Evolutionary conservation across 2,797 vertebrate species (phyloP).

Genomic region (Gymnodraco acuticeps): DNA sequence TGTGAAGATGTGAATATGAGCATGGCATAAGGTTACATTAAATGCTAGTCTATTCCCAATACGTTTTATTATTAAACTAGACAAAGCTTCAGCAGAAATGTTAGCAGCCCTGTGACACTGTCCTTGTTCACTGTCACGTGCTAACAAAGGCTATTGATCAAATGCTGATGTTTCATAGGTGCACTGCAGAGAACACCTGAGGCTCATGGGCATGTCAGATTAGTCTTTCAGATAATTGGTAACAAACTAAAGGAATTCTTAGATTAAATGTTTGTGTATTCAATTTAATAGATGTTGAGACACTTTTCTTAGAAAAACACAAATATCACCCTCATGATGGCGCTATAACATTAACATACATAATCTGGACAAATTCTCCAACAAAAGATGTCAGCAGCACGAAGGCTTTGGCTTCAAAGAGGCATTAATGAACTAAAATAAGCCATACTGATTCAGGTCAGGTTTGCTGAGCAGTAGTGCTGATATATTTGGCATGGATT

Average conservation of each 20-base stretch:
- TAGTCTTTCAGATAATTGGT: not conserved
- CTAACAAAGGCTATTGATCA: not conserved
- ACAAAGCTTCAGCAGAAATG: not conserved
- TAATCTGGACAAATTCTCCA: not conserved
- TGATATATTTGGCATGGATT: slow-evolving; percentile 39
- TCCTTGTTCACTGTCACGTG: not conserved
- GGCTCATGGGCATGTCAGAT: not conserved
- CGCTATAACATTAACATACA: not conserved
- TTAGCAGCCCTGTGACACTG: not conserved
- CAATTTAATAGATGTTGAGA: slow-evolving; percentile 7
- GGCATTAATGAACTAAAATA: slow-evolving; percentile 25
- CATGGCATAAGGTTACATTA: not conserved
- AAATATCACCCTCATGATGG: not conserved
- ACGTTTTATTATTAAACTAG: slow-evolving; percentile 12
- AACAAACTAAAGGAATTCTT: not conserved
- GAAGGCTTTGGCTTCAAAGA: slow-evolving; percentile 23
- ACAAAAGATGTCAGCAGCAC: slow-evolving; percentile 16
- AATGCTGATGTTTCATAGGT: not conserved
- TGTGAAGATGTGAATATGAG: not conserved
- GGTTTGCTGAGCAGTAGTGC: slow-evolving; percentile 8
- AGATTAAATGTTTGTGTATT: not conserved
- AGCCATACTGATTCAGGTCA: slow-evolving; percentile 31
- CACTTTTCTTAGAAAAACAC: slow-evolving; percentile 1
- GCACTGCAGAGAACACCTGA: not conserved
- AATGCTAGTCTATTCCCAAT: slow-evolving; percentile 18